Conservation (phyloP, 2,888 invertebrate genomes). For the Eudasyphora cyanicolor region DNA sequence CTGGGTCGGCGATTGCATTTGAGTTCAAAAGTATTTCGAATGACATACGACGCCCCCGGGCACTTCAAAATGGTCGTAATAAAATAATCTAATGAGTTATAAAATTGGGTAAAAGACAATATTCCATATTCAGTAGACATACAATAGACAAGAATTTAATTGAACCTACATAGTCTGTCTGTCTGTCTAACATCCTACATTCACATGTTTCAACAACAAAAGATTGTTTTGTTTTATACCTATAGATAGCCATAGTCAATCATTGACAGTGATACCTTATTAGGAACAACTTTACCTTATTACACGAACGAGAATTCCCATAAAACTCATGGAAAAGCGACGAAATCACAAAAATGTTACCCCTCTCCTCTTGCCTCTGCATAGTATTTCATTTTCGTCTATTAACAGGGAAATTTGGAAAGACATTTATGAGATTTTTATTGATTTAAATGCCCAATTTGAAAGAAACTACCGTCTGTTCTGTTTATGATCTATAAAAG, state of each 20-base stretch:
- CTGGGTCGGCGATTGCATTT: no score
- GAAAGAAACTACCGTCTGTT: conserved; percentile 45
- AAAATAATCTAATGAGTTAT: neutral
- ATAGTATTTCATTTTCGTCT: conserved; percentile 1
- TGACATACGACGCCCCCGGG: conserved; percentile 7
- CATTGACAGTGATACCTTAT: neutral
- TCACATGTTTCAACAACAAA: neutral
- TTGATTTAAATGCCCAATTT: conserved; percentile 59
- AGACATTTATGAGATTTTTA: conserved; percentile 56
- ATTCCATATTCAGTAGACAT: neutral
- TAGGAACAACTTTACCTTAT: neutral
- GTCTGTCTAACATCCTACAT: neutral
- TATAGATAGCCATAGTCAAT: no score
- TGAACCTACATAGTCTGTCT: no score
- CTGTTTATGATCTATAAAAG: conserved; percentile 53
- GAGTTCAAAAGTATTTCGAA: no score
- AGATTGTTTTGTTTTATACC: no score
- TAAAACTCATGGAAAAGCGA: neutral
- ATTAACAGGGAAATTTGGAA: conserved; percentile 31
- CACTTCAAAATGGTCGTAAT: neutral
- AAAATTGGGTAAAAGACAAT: neutral
- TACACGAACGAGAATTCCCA: neutral
- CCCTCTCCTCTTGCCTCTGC: neutral
- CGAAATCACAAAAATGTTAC: neutral
- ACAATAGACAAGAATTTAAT: neutral